Evolutionary conservation across 2,888 invertebrate species (phyloP).

Genomic region (Campoletis raptor): DNA sequence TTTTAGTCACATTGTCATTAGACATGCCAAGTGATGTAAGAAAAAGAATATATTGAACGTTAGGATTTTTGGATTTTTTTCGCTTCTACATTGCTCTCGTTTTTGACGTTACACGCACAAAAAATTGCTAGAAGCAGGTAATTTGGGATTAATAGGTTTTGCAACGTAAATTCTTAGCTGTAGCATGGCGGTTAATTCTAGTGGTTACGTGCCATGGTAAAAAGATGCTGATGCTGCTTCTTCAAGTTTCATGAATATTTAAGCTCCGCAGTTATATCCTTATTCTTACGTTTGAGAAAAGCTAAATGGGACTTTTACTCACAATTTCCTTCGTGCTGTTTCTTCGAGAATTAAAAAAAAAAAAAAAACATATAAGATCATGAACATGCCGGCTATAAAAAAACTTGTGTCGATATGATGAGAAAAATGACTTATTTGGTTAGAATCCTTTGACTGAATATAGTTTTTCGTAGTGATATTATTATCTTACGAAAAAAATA

Average conservation of each 20-base stretch:
- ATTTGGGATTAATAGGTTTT: conserved; percentile 55
- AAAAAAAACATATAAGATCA: not conserved
- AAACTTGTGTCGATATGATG: not conserved
- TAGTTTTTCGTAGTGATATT: no score
- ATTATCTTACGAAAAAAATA: no score
- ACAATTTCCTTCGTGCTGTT: conserved; percentile 20
- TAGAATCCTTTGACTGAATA: no score
- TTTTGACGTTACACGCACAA: not conserved
- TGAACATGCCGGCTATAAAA: not conserved
- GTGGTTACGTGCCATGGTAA: conserved; percentile 22
- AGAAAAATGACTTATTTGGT: not conserved
- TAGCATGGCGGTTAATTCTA: conserved; percentile 31
- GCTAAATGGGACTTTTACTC: conserved; percentile 29
- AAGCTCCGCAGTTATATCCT: conserved; percentile 22
- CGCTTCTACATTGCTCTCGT: not conserved
- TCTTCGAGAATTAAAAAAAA: not conserved
- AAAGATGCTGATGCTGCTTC: conserved; percentile 46
- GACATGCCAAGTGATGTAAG: not conserved
- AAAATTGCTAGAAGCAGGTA: conserved; percentile 35
- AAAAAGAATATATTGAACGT: not conserved
- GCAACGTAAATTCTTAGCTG: conserved; percentile 31
- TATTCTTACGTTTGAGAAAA: not conserved
- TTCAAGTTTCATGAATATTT: conserved; percentile 62
- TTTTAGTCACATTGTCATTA: conserved; percentile 4
- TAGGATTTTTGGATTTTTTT: conserved; percentile 6